These are phyloP conservation scores for Rhincodon typus DNA, from an alignment of 2,797 vertebrate species.

Conservation along the genomic window DNA sequence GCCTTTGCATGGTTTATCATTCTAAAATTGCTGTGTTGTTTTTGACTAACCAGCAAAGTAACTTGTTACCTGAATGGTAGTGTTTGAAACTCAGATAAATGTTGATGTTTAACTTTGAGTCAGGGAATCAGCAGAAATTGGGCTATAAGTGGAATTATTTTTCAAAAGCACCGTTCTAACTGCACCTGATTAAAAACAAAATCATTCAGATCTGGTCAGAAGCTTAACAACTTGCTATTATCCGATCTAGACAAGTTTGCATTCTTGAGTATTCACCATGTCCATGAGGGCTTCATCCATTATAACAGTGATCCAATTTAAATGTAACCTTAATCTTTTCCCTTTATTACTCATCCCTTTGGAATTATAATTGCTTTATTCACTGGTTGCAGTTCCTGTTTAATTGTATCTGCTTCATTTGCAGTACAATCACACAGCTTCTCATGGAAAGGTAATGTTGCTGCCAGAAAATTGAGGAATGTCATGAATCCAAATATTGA, in stretches of 20 bases:
- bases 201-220: background rate
- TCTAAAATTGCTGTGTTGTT: no score
- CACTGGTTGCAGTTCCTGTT: background rate
- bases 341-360: background rate
- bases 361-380: background rate
- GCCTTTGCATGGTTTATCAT: no score
- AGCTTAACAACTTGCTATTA: background rate
- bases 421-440: background rate
- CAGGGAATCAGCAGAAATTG: background rate
- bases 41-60: background rate
- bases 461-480: background rate
- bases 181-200: background rate
- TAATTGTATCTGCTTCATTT: background rate
- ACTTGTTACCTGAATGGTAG: background rate
- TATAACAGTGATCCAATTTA: background rate
- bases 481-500: background rate
- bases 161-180: background rate
- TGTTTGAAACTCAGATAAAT: background rate
- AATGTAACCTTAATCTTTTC: background rate
- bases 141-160: background rate
- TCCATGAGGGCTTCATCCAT: background rate
- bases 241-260: background rate
- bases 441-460: background rate
- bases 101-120: no score
- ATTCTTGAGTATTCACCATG: background rate